Evolutionary conservation across 2,797 vertebrate species (phyloP).

Genomic region (Anabas testudineus): DNA sequence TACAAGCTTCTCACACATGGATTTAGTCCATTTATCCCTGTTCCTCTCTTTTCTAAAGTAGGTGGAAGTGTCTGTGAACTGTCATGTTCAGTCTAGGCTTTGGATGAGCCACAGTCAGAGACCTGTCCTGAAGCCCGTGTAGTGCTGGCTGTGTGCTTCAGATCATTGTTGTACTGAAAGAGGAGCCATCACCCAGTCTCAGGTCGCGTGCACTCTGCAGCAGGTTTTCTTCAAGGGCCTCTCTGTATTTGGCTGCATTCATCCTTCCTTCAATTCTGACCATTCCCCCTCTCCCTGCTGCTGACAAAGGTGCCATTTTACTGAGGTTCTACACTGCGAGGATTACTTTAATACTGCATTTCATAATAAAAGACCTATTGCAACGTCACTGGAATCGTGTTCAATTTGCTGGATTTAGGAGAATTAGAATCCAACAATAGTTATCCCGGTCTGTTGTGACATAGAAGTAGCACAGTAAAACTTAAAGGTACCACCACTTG

Average conservation of each 20-base stretch:
- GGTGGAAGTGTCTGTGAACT: neutral
- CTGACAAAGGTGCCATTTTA: neutral
- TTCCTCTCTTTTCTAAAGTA: neutral
- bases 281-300: too few relatives aligned
- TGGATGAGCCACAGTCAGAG: neutral
- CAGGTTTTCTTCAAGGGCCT: neutral
- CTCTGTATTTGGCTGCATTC: neutral
- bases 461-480: neutral
- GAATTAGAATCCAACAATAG: neutral
- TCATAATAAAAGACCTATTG: neutral
- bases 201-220: neutral
- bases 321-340: neutral
- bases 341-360: neutral
- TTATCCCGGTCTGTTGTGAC: too few relatives aligned
- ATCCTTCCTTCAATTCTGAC: neutral
- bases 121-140: neutral
- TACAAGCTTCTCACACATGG: neutral
- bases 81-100: neutral
- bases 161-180: neutral
- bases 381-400: neutral
- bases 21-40: neutral
- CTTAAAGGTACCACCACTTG: too few relatives aligned
- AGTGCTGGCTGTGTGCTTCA: neutral
- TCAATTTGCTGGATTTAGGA: neutral
- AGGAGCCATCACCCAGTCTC: neutral